Evolutionary conservation across 2,888 invertebrate species (phyloP).

Genomic region (Colostygia pectinataria): DNA sequence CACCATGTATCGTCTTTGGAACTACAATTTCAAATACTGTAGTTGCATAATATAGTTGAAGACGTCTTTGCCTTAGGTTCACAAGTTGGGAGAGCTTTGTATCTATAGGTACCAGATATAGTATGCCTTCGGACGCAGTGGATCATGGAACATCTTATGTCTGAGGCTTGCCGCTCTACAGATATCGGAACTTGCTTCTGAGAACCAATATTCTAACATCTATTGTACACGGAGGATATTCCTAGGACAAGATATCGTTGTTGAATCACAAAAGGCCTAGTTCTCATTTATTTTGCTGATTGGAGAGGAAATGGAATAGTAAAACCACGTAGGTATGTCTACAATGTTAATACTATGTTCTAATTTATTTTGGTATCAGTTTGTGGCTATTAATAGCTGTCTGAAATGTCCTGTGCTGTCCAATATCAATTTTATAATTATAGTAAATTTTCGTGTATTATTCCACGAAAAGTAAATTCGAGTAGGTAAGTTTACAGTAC

Average conservation of each 20-base stretch:
- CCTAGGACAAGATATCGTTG: conserved; percentile 2
- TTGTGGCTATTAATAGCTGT: no score
- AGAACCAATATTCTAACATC: conserved; percentile 19
- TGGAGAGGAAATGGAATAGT: no score
- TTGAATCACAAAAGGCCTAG: not conserved
- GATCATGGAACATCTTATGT: conserved; percentile 15
- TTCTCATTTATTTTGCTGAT: no score
- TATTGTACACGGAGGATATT: conserved; percentile 8
- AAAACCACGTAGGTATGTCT: no score
- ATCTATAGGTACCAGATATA: not conserved
- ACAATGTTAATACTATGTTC: no score
- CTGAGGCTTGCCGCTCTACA: not conserved
- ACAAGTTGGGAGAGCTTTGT: conserved; percentile 21
- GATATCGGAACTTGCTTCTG: conserved; percentile 22
- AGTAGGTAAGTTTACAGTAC: no score
- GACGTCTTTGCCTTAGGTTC: conserved; percentile 16
- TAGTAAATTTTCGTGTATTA: no score
- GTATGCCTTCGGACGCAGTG: not conserved
- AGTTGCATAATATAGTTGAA: conserved; percentile 3
- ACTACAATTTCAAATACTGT: conserved; percentile 3
- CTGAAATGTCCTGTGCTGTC: no score
- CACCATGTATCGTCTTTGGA: no score
- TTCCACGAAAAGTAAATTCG: no score
- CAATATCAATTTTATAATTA: no score
- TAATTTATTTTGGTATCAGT: no score